These are phyloP conservation scores for Bufo bufo DNA, from an alignment of 2,113 vertebrate genomes.

Conservation along the genomic window DNA sequence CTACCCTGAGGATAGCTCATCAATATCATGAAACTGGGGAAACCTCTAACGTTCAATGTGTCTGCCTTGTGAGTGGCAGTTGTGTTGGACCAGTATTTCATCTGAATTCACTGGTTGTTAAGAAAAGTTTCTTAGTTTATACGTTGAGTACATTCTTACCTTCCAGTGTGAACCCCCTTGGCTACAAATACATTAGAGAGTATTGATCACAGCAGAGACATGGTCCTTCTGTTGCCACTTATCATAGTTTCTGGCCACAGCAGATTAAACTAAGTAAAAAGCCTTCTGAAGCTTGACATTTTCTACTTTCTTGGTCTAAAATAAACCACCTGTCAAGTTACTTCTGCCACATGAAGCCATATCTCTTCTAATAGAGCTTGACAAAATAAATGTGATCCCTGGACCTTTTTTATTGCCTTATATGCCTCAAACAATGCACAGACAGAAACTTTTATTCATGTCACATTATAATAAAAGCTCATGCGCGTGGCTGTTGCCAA, in stretches of 20 bases:
- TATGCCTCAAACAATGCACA: neutral
- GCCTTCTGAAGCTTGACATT: neutral
- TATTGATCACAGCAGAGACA: neutral
- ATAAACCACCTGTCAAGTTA: constrained; percentile 16
- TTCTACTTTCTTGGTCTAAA: constrained; percentile 4
- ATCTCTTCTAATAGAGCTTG: neutral
- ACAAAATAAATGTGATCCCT: constrained; percentile 14
- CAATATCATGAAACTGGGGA: too few species aligned
- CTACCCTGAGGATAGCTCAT: too few species aligned
- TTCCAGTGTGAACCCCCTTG: neutral
- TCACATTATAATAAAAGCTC: neutral
- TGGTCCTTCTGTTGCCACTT: neutral
- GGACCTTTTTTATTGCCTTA: neutral
- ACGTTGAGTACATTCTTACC: neutral
- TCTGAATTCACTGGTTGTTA: neutral
- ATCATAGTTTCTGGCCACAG: neutral
- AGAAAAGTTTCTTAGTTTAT: neutral
- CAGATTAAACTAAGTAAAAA: neutral
- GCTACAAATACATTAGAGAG: constrained; percentile 8
- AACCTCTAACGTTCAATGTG: neutral
- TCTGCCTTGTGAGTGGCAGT: neutral
- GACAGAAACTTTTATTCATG: neutral
- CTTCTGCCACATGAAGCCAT: neutral
- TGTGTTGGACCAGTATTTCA: neutral
- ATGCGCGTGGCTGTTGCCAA: too few species aligned